A percentile compares a stretch with the other conserved stretches of the same genome.
phyloP scores from a whole-genome alignment of 2,888 invertebrate species.

The Lepidocyrtoides sp. region DNA sequence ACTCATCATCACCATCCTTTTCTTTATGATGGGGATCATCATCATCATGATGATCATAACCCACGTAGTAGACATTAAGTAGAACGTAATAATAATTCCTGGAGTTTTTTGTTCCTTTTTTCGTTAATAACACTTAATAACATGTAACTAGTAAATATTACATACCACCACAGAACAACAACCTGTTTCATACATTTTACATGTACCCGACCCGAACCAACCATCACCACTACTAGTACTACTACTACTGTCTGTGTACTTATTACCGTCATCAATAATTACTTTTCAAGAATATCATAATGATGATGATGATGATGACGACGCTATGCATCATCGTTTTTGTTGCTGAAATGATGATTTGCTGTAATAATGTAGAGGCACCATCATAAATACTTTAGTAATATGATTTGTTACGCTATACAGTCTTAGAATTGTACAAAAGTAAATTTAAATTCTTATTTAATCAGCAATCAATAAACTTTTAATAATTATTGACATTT shows the following conservation, averaged over 20 bases:
- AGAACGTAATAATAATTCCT: constrained; percentile 72
- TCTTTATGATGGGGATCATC: neutral
- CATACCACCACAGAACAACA: constrained; percentile 51
- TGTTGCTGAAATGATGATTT: constrained; percentile 52
- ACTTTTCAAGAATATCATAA: constrained; percentile 57
- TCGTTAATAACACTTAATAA: constrained; percentile 78
- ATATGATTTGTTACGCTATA: neutral
- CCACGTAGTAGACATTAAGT: constrained; percentile 66
- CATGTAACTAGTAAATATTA: constrained; percentile 71
- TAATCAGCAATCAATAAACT: too few species aligned
- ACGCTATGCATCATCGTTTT: constrained; percentile 37
- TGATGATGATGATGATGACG: constrained; percentile 33
- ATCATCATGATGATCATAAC: constrained; percentile 45
- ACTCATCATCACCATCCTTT: constrained; percentile 21
- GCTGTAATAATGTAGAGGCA: constrained; percentile 40
- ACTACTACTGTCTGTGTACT: constrained; percentile 1
- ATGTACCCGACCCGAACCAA: too few species aligned
- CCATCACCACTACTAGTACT: constrained; percentile 24
- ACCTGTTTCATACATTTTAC: constrained; percentile 58
- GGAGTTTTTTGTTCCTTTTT: constrained; percentile 69
- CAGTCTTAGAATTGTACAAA: too few species aligned
- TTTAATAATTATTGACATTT: neutral
- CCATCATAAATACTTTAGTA: constrained; percentile 31
- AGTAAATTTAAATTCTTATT: too few species aligned
- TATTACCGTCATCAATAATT: constrained; percentile 51